phyloP scores from a whole-genome alignment of 2,888 invertebrate genomes.

The Pilophorus perplexus region DNA sequence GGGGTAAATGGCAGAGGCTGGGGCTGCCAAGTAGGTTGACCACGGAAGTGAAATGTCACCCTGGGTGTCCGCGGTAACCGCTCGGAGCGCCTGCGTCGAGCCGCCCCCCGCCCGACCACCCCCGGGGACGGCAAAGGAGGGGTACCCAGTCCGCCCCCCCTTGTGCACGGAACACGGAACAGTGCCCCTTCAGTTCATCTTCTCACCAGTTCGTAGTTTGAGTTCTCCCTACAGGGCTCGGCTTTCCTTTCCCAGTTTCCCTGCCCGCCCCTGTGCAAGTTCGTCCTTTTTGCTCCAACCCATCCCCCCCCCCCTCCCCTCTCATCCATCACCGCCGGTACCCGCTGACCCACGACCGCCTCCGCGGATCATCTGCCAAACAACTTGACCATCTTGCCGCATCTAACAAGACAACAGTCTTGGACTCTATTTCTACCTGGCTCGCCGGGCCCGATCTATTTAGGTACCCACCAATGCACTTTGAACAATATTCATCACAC shows the following conservation, averaged over 20 bases:
- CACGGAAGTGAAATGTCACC: slow-evolving; percentile 22
- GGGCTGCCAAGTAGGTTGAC: slow-evolving; percentile 23
- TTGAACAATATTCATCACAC: neutral
- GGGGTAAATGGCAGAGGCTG: slow-evolving; percentile 24
- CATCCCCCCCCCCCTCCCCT: neutral
- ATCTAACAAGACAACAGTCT: neutral
- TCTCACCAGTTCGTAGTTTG: no score
- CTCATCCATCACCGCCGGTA: neutral
- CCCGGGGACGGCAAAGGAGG: neutral
- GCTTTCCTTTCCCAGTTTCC: no score
- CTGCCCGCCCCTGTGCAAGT: no score
- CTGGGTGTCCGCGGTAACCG: neutral
- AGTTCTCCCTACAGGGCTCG: no score
- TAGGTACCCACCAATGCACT: slow-evolving; percentile 19
- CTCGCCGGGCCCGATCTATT: slow-evolving; percentile 15
- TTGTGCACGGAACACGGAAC: no score
- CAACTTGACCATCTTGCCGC: slow-evolving; percentile 1
- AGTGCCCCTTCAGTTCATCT: no score
- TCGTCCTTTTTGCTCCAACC: no score
- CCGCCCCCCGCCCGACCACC: neutral
- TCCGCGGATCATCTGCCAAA: neutral
- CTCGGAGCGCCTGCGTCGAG: neutral
- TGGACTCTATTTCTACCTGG: slow-evolving; percentile 6
- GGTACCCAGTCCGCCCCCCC: no score
- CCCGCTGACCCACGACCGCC: neutral